Base-by-base conservation (phyloP, 2,113 vertebrate species). In the Brienomyrus brachyistius region DNA sequence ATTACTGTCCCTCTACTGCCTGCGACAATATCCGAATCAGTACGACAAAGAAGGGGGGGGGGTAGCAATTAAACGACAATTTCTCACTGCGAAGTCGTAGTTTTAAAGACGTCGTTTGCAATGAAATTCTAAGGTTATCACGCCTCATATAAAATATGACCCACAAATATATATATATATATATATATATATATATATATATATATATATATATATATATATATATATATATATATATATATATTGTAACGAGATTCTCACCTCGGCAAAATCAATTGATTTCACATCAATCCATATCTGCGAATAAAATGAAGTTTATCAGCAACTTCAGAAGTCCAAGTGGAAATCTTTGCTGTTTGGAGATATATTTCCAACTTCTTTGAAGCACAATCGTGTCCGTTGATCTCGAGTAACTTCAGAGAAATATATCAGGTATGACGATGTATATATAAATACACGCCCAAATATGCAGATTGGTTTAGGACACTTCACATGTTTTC, bases 331-430 rank as follows among this genome's bases (percentile, higher is more conserved):
- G 51, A 21, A 59, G 5, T 48, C 35, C n/a, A 52, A 11, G 35
- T 4, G 50, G 31, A 77, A 48, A 62, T 56, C 59, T 19, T 21
- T 23, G 11, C 48, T 48, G 23, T 31, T 31, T 52, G 45, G 3
- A 47, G 66, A 89, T 27, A 2, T 80, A 87, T 82, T 48, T 83
- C 35, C 50, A 88, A 59, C 86, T 90, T 87, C 31, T 82, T 62
- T 27, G 51, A 62, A 66, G 23, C 31, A 11, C 8, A 48, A 52
- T n/a, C 2, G 47, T 40, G 35, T 7, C 31, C 45, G 43, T 47
- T 27, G n/a, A 82, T 90, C 66, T 48, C 11, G 27, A 52, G 31
- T 27, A 90, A 90, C 89, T 90, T 90, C 40, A 59, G 13, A 82
- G 19, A 21, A 82, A 56, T n/a, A 56, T 19, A 23, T 70, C n/a